Evolutionary conservation across 2,797 vertebrate species (phyloP).

Genomic region (Myiothlypis coronata): DNA sequence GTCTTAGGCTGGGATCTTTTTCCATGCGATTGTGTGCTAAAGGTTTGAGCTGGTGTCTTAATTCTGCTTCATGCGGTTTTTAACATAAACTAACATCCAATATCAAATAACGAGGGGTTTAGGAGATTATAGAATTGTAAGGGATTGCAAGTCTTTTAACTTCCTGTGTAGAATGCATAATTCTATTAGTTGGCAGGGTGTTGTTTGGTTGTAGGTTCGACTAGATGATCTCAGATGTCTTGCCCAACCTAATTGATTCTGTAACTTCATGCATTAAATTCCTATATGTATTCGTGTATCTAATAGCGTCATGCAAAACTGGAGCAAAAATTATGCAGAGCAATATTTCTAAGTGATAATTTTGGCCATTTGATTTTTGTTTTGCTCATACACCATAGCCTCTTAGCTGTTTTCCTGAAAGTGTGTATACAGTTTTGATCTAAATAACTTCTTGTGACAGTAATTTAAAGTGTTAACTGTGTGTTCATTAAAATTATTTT

Average conservation of each 20-base stretch:
- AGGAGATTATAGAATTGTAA: neutral
- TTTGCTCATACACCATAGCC: neutral
- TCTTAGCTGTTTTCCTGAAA: neutral
- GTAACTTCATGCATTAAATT: neutral
- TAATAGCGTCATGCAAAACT: rapidly evolving
- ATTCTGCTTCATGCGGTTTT: neutral
- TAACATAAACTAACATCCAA: neutral
- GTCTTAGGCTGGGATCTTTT: neutral
- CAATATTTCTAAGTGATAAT: neutral
- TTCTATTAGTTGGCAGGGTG: neutral
- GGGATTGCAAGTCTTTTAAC: neutral
- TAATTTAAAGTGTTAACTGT: neutral
- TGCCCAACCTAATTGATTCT: neutral
- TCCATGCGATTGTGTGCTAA: rapidly evolving
- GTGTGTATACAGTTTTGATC: neutral
- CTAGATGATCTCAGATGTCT: neutral
- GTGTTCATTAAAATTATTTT: neutral
- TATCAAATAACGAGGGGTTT: neutral
- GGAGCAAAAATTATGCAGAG: neutral
- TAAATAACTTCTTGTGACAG: neutral
- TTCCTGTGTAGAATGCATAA: neutral
- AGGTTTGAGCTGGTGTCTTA: neutral
- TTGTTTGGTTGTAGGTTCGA: neutral
- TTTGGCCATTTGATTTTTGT: neutral
- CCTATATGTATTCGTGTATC: rapidly evolving